Base-by-base conservation (phyloP, 1,140 invertebrate species). In the Macrobrachium rosenbergii region DNA sequence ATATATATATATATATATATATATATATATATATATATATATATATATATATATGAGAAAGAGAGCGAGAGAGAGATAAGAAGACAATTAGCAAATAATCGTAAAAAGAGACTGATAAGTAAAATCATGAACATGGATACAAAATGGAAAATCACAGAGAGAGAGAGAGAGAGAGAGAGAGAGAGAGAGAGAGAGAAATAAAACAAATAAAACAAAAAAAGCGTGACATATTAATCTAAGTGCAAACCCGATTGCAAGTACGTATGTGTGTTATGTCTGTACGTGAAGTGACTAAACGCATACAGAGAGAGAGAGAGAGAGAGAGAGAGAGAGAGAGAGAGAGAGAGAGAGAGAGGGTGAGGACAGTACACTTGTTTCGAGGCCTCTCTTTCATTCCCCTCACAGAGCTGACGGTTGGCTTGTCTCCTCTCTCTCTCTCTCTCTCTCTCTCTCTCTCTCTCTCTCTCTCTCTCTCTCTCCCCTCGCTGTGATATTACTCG, bases 261-360 rank as follows among this genome's bases (percentile, higher is more conserved):
- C 75, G 59, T 58, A 77, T 58, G 75, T 58, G n/a, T 58, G 59
- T 58, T 21, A 37, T 45, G 75, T 21, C 45, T 45, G 75, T 19
- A 52, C 19, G 75, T 45, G 43, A 16, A 75, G 72, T 16, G 72
- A 75, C 16, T 28, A 77, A 58, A 77, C 45, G 43, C 45, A 77
- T n/a, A 58, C 45, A 77, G 37, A 77, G 75, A 75, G 73, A 75
- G 73, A 75, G 73, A 75, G 73, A 75, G 73, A 75, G 73, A 75
- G 73, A 75, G 73, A 75, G 73, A 75, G 73, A 75, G 73, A 75
- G 73, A 75, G 73, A 75, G 73, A 75, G 73, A 75, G 73, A 75
- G 73, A 75, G 73, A 75, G 73, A 75, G 75, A 77, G 37, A 43
- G 37, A 43, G 73, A 76, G 73, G 21, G 73, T n/a, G 73, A 76